Evolutionary conservation across 2,888 invertebrate genomes (phyloP), one percentile per base, ranked within the genome.

Genomic region (Ypsolopha sequella): DNA sequence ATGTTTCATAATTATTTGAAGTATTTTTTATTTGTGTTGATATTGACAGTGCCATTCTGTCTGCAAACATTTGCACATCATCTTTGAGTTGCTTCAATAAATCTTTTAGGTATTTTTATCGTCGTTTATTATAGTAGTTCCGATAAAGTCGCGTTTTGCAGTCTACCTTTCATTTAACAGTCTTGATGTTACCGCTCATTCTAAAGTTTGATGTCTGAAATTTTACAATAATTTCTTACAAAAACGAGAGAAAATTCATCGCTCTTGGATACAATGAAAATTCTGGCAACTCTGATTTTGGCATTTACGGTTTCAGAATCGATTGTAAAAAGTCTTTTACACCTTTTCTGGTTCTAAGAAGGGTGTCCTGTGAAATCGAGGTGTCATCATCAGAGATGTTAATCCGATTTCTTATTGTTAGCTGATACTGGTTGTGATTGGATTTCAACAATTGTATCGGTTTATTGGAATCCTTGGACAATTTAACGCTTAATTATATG

Each of bases 351-450:
- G 4, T 53, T 53, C 50, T 53, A 6, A 14, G 51, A 51, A 50
- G 43, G 73, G 74, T 60, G 64, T 43, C 60, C 56, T 66, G 60
- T 76, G 70, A 74, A 74, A 80, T 73, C 60, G 62, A 69, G 65
- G 66, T 76, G 77, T 80, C 77, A 66, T 80, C 77, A 66, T 75
- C 81, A 69, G 70, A 76, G 66, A 73, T 76, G 62, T 74, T 73
- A 72, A 73, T 72, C 65, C 63, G 62, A 67, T 71, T 68, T 61
- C 62, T 43, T 39, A 41, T 46, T 44, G 48, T 48, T 36, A 41
- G 39, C 9, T 48, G 45, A 47, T 54, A 46, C 44, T 43, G 24
- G 24, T 24, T 24, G 53, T 55, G 58, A 59, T 62, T 57, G 54
- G 51, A 59, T 60, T 60, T 57, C 57, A 52, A 54, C 53, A 39